Evolutionary conservation across 1,140 invertebrate genomes (phyloP), one percentile per base, ranked within the genome.

Genomic region (Mesaphorura yosii): DNA sequence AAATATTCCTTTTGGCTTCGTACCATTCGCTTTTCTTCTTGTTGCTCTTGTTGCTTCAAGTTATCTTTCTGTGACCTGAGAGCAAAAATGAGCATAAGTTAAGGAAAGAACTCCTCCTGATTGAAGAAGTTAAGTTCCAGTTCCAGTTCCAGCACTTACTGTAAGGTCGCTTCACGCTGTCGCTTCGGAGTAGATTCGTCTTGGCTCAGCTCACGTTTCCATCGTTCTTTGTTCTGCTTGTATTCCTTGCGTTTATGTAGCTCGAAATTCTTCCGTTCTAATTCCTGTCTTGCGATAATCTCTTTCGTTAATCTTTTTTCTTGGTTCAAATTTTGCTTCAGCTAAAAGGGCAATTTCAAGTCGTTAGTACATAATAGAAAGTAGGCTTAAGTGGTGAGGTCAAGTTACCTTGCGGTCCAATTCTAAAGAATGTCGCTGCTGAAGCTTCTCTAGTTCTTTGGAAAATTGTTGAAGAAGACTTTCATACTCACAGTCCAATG

Each of bases 241-340:
- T 98, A 98, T 70, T 98, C 93, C 68, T 88, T 88, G 73, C 97
- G 95, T 71, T 93, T 88, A 64, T 91, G 86, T 52, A 83, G 74
- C 68, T 88, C 84, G 66, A 93, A 90, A 31, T 81, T 82, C 69
- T 88, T 89, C 44, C 85, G 75, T 66, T 98, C 93, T 57, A 81
- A 80, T 59, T 96, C 88, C 64, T 98, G 92, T 62, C 84, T 76
- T 54, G 80, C 73, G 6, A 81, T 80, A 60, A 97, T 94, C 65
- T 94, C 88, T 73, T 95, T 96, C 34, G 85, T 78, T 54, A 97
- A 72, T 70, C 94, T 93, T 75, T 93, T 94, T 68, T 98, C 92
- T 3, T 79, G 82, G 61, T 75, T 81, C 56, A 79, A 73, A 71
- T 89, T 94, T 68, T 90, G 86, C 72, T 93, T 93, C 44, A 81